Evolutionary conservation across 2,113 vertebrate species (phyloP), one percentile per base, ranked within the genome.

Genomic region (Bambusicola thoracicus): DNA sequence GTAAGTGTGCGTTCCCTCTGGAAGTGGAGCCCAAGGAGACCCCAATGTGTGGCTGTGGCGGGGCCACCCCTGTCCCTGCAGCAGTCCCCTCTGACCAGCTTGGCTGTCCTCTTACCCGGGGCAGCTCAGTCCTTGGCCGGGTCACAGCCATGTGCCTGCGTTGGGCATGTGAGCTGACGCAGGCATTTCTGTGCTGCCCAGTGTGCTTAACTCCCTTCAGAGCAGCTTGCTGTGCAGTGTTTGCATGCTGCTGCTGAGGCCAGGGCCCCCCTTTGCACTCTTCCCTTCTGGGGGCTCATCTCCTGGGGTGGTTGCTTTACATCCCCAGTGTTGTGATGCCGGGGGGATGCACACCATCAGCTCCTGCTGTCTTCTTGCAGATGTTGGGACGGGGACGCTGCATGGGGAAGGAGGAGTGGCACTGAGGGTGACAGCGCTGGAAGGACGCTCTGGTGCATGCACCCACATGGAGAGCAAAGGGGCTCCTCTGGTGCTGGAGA

Each of bases 301-400:
- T 5, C 34, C 16, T 1, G 6, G 27, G 32, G 29, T 1, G 8
- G 51, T 11, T 46, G 25, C 40, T 36, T 53, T 0, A 18, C 44
- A 51, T 53, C 40, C 73, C 55, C n/a, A 2, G 43, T 3, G 24
- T 15, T 8, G 1, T 40, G 90, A 16, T 69, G 15, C 63, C 41
- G 43, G 61, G 38, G 38, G 61, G 61, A 12, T 29, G 61, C 61
- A 38, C 61, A 38, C 34, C 36, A 1, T 87, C 91, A 77, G 73
- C 24, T 89, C 68, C 69, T 70, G 25, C 43, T 55, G 53, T 89
- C 89, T 87, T 24, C 73, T 51, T 93, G 69, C 87, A 94, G 92
- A 27, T 4, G 8, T 24, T 61, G 55, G 1, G 1, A 58, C 38
- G 65, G 92, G 73, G 83, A 38, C 34, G 29, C 48, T 43, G 59